Evolutionary conservation across 2,797 vertebrate genomes (phyloP).

Genomic region (Champsocephalus gunnari): DNA sequence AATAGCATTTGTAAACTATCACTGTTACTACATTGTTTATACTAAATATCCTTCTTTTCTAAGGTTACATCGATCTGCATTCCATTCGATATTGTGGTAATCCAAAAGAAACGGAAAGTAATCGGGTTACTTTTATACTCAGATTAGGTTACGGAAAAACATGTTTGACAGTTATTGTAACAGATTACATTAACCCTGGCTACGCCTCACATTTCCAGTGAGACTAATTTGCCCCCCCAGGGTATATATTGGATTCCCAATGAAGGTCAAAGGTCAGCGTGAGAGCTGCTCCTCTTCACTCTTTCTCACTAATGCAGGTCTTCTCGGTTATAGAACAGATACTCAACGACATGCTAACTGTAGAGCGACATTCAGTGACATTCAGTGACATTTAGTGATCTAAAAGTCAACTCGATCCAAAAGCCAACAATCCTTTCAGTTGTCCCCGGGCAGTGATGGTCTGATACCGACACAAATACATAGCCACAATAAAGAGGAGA

Average conservation of each 20-base stretch:
- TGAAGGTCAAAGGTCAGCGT: slow-evolving; percentile 3
- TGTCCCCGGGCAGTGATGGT: neutral
- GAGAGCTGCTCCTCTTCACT: slow-evolving; percentile 12
- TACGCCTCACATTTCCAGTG: slow-evolving; percentile 30
- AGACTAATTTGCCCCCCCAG: slow-evolving; percentile 29
- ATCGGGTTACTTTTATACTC: too few species aligned
- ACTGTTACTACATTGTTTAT: too few species aligned
- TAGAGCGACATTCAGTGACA: slow-evolving; percentile 1
- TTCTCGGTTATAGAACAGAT: neutral
- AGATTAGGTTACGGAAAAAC: too few species aligned
- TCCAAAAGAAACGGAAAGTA: too few species aligned
- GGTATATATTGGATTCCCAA: slow-evolving; percentile 29
- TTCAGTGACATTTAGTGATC: slow-evolving; percentile 3
- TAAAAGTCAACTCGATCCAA: neutral
- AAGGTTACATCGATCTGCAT: too few species aligned
- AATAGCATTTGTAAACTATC: too few species aligned
- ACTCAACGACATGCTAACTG: neutral
- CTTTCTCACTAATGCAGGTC: neutral
- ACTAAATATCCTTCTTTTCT: too few species aligned
- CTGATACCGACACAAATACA: neutral
- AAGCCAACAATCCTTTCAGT: neutral
- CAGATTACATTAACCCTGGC: too few species aligned
- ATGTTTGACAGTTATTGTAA: too few species aligned
- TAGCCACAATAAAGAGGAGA: neutral
- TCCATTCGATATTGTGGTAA: too few species aligned